Base-by-base conservation (phyloP, 1,140 invertebrate species). In the Stegodyphus mimosarum region DNA sequence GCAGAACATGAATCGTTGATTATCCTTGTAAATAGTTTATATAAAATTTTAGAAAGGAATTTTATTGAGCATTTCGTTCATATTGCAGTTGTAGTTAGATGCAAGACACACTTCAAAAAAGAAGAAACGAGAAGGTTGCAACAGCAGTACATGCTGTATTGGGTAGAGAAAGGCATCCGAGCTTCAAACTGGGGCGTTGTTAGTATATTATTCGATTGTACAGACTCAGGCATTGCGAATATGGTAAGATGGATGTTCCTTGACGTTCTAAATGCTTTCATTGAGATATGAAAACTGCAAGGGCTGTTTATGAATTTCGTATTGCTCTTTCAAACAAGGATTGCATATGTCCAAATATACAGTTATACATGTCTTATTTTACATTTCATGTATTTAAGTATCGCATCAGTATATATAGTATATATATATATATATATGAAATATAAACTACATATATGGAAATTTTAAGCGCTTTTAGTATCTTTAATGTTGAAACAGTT, bases 41-140 rank as follows among this genome's bases (percentile, higher is more conserved):
- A 33, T 33, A 33, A 33, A 33, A 33, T 33, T 33, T 33, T 33
- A 33, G 33, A 33, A 33, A 33, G 33, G 33, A 33, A 33, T 33
- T 33, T 33, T 33, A 33, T 3, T 33, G 33, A 33, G 33, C 33
- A 33, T 33, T 33, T 33, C 33, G 33, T 33, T 33, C 33, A 5
- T 18, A 11, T 66, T 69, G 5, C 50, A 84, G 81, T 84, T 55
- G 81, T 55, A 9, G 48, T 84, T 13, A 52, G 81, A 5, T 48
- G 63, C 6, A 84, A 84, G 49, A 75, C 81, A 5, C 81, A 84
- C 10, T n/a, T 84, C 3, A 84, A 84, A 18, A 84, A 76, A 55
- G 52, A 69, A 18, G 81, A 84, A 15, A 84, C 73, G 0, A 51
- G 73, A 17, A 3, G 18, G 5, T 51, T 51, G 0, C 81, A 84